phyloP scores from a whole-genome alignment of 2,113 vertebrate genomes.

The Hippolais icterina region DNA sequence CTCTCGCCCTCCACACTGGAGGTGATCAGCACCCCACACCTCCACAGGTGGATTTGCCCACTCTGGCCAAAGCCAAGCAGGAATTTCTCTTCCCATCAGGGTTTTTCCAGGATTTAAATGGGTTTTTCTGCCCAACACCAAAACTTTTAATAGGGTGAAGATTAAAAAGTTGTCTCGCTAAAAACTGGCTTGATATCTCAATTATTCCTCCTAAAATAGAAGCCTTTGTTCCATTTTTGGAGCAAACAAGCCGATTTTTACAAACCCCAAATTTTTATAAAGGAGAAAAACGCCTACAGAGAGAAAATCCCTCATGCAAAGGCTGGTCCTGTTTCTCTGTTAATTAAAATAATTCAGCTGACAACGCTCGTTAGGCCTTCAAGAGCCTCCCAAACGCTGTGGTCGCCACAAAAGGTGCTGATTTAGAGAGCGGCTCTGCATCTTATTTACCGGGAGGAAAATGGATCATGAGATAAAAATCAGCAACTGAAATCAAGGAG shows the following conservation, averaged over 20 bases:
- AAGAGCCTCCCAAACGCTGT: neutral
- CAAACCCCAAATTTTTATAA: neutral
- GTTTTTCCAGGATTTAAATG: neutral
- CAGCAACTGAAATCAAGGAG: neutral
- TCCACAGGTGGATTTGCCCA: neutral
- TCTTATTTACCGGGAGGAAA: neutral
- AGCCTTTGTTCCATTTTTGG: neutral
- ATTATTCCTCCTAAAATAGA: neutral
- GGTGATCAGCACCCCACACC: neutral
- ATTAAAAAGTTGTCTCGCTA: neutral
- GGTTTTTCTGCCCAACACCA: neutral
- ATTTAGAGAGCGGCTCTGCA: neutral
- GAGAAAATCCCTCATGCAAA: neutral
- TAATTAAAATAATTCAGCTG: neutral
- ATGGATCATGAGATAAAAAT: neutral
- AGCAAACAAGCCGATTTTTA: neutral
- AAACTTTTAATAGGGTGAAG: neutral
- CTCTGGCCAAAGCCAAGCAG: neutral
- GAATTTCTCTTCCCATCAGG: neutral
- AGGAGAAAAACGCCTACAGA: neutral
- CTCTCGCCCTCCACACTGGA: neutral
- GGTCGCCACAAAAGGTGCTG: neutral
- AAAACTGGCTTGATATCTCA: neutral
- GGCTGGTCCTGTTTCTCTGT: neutral
- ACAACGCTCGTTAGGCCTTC: neutral